Evolutionary conservation across 2,113 vertebrate genomes (phyloP).

Genomic region (Zootoca vivipara): DNA sequence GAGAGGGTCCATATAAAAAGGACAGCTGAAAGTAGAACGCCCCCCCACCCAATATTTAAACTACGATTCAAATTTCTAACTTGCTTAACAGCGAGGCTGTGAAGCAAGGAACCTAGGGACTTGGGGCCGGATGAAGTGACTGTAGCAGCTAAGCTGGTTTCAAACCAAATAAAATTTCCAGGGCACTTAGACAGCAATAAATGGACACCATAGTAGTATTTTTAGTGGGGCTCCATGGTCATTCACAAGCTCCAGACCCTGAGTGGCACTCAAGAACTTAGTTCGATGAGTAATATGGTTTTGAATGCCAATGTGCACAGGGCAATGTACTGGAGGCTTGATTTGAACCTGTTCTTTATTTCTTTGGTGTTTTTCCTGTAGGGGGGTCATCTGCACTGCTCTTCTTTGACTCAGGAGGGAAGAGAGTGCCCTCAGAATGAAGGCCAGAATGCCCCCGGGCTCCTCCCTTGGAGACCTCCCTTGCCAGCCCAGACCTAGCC

Average conservation of each 20-base stretch:
- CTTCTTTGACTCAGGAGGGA: background rate
- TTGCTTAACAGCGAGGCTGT: background rate
- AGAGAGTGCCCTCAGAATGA: background rate
- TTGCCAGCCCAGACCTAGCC: slow-evolving; percentile 34
- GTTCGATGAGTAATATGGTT: too few species aligned
- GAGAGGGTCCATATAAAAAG: too few species aligned
- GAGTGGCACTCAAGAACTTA: background rate
- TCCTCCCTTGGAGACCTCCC: slow-evolving; percentile 12
- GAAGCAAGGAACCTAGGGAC: background rate
- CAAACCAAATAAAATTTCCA: background rate
- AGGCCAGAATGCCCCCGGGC: background rate
- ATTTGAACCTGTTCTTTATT: background rate
- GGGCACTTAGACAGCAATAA: slow-evolving; percentile 15
- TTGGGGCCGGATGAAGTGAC: background rate
- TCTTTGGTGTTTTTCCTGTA: too few species aligned
- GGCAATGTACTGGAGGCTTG: too few species aligned
- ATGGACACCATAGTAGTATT: slow-evolving; percentile 40
- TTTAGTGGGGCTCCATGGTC: too few species aligned
- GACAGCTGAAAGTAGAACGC: too few species aligned
- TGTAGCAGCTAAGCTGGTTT: too few species aligned
- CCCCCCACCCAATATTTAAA: too few species aligned
- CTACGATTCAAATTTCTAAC: background rate
- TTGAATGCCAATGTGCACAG: background rate
- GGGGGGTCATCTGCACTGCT: too few species aligned
- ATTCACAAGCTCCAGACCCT: too few species aligned